Evolutionary conservation across 1,140 invertebrate species (phyloP), one percentile per base, ranked within the genome.

Genomic region (Alviniconcha marisindica): DNA sequence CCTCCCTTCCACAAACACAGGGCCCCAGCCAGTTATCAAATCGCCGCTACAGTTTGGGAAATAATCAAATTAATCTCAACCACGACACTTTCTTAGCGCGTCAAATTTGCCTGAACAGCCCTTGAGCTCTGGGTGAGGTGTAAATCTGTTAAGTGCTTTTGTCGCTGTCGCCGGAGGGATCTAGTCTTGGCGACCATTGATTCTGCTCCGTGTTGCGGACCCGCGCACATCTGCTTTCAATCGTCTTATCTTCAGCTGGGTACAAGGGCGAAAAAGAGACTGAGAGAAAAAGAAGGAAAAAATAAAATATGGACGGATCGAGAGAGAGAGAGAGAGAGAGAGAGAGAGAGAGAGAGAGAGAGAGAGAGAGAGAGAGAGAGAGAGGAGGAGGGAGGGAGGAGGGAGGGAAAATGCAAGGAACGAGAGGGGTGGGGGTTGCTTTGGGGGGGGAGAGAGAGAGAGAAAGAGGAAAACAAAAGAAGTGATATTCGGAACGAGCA

Each of bases 131-230:
- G 4, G 69, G 69, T 18, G 69, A 71, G 69, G 69, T 71, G 69
- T 71, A 71, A 71, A 71, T 71, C 69, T 71, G 15, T 71, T 71
- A 71, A 71, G 69, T 71, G 69, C 69, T 71, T n/a, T 38, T 71
- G 69, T 71, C 69, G 36, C n/a, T 33, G 31, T 38, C 44, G 44
- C 44, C 44, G 18, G 18, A 5, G 44, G 44, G 18, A 10, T 48
- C 44, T 18, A 18, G 44, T 48, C 44, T 48, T 48, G 44, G 44
- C 44, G 44, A 36, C 69, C 38, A 18, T 71, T 33, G 31, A 18
- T 71, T 38, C 36, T 48, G 44, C 44, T 18, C 18, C 44, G 44
- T 48, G 44, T 48, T 48, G 5, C 44, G 18, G 18, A 36, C 21
- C 38, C 38, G 28, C 33, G 69, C 69, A 71, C 69, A 71, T 71